Percentiles rank a stretch among this genome's conserved stretches.
These are phyloP conservation scores for Hapalemur alaotrensis DNA, from an alignment of 2,797 vertebrate species.

Conservation along the genomic window DNA sequence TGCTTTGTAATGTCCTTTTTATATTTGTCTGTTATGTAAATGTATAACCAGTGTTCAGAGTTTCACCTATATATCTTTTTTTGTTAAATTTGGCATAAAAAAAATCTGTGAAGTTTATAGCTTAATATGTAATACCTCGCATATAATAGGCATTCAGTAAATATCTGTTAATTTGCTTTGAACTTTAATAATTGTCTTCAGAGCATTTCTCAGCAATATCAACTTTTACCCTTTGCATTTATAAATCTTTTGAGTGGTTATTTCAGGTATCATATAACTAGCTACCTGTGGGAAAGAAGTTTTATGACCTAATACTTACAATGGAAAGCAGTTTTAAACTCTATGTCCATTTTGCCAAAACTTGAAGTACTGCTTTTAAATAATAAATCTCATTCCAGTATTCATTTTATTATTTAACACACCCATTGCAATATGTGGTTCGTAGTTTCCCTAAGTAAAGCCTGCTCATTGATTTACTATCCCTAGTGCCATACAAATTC, in stretches of 20 bases:
- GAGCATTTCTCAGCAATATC: not conserved
- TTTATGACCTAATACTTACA: not conserved
- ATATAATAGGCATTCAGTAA: not conserved
- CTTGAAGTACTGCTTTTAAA: slow-evolving; percentile 19
- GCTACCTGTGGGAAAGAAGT: not conserved
- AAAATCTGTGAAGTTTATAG: slow-evolving; percentile 6
- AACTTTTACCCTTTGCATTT: not conserved
- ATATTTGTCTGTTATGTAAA: not conserved
- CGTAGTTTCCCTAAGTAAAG: not conserved
- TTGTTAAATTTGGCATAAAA: slow-evolving; percentile 5
- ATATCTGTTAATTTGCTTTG: not conserved
- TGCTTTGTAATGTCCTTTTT: slow-evolving; percentile 21
- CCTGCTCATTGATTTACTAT: not conserved
- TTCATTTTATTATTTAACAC: slow-evolving; percentile 20
- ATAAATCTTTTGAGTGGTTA: not conserved
- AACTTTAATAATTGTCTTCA: slow-evolving; percentile 1
- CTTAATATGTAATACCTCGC: not conserved
- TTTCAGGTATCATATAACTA: not conserved
- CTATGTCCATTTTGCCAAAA: not conserved
- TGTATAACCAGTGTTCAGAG: not conserved
- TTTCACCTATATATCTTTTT: not conserved
- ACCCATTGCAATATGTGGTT: not conserved
- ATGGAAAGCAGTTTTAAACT: slow-evolving; percentile 7
- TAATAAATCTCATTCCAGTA: slow-evolving; percentile 13
- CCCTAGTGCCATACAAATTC: not conserved